These are phyloP conservation scores for Teleogryllus occipitalis DNA, from an alignment of 1,140 invertebrate species.

Conservation along the genomic window DNA sequence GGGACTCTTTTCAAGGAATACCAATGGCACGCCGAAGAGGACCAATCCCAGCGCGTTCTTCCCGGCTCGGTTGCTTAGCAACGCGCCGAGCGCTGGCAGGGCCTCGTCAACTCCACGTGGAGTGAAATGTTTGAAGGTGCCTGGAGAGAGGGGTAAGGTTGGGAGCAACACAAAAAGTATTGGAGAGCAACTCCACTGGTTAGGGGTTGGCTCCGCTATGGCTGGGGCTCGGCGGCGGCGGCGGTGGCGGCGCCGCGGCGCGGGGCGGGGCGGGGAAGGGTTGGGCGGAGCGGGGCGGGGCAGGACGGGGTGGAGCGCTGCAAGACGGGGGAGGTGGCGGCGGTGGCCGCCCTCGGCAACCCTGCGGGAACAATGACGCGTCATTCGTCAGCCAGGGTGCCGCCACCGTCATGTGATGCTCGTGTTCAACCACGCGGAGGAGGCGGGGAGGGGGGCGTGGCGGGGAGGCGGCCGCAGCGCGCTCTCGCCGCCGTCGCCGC, in stretches of 20 bases:
- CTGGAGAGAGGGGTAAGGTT: constrained; percentile 8
- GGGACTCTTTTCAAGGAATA: constrained; percentile 21
- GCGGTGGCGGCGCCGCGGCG: too few species aligned
- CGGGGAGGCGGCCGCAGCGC: too few species aligned
- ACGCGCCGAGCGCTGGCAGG: constrained; percentile 18
- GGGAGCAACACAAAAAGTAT: constrained; percentile 18
- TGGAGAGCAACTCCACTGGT: constrained; percentile 22
- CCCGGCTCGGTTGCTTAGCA: constrained; percentile 21
- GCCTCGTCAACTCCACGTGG: constrained; percentile 22
- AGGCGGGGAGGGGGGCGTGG: not conserved
- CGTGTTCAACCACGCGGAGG: not conserved
- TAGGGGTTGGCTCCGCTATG: constrained; percentile 16
- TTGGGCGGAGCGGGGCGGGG: too few species aligned
- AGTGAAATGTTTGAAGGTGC: constrained; percentile 11
- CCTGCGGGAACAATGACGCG: not conserved
- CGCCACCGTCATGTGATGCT: not conserved
- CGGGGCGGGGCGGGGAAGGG: too few species aligned
- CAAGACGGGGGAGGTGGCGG: not conserved
- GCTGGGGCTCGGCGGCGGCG: too few species aligned
- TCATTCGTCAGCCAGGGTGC: not conserved
- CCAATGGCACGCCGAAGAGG: constrained; percentile 17
- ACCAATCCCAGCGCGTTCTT: constrained; percentile 22
- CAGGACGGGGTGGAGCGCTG: not conserved
- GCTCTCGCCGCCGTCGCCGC: too few species aligned
- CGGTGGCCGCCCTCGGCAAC: not conserved